A percentile compares a stretch with the other conserved stretches of the same genome.
phyloP scores from a whole-genome alignment of 2,888 invertebrate species.

The Eledone cirrhosa region DNA sequence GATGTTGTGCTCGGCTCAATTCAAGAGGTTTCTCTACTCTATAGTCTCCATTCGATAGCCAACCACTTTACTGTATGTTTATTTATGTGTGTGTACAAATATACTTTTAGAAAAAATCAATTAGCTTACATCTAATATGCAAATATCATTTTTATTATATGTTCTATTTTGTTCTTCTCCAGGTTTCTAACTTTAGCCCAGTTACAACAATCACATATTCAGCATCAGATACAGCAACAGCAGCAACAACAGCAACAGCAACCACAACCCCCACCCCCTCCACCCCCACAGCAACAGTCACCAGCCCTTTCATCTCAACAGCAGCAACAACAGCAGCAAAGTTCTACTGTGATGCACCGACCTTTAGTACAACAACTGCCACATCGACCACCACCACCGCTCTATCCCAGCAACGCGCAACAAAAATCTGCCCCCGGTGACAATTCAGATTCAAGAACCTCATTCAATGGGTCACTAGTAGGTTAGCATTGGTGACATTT shows the following conservation, averaged over 20 bases:
- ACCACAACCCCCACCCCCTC: constrained; percentile 28
- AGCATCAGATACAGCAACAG: constrained; percentile 50
- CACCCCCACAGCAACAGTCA: constrained; percentile 39
- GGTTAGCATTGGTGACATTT: background rate
- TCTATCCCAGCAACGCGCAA: constrained; percentile 26
- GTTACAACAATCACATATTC: constrained; percentile 12
- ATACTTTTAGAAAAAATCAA: no score
- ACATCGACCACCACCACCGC: constrained; percentile 19
- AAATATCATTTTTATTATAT: no score
- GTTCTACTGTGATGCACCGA: constrained; percentile 5
- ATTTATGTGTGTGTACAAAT: no score
- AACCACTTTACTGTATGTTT: no score
- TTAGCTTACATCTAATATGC: no score
- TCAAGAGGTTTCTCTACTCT: no score
- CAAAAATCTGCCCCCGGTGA: constrained; percentile 17
- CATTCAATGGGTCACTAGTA: constrained; percentile 11
- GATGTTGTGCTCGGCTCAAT: no score
- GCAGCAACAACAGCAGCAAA: constrained; percentile 32
- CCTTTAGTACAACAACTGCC: constrained; percentile 22
- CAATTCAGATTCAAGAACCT: constrained; percentile 22
- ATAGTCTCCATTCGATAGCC: no score
- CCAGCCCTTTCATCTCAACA: constrained; percentile 64
- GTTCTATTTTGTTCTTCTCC: background rate
- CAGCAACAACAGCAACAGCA: constrained; percentile 28
- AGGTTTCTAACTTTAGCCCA: constrained; percentile 14